Conservation (phyloP, 1,140 invertebrate genomes). For the Orchestia grillus region DNA sequence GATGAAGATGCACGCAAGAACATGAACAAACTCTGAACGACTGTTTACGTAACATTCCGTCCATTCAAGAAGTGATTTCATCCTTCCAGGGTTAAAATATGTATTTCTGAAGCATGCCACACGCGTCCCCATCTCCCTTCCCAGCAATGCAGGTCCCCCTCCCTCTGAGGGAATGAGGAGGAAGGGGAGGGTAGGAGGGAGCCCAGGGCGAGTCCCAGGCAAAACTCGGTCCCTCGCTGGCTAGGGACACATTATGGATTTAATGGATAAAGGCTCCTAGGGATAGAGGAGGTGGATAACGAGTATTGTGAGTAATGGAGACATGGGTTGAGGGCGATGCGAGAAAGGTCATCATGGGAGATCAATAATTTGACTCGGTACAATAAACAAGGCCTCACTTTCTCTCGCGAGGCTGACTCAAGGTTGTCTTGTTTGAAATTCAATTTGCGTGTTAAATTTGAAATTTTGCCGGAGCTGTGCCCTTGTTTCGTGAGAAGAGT, state of each 20-base stretch:
- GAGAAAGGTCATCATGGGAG: background rate
- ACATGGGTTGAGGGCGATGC: background rate
- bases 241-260: background rate
- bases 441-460: background rate
- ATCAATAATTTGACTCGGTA: background rate
- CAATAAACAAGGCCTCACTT: background rate
- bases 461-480: background rate
- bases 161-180: background rate
- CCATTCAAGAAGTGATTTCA: too few species aligned
- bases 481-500: too few species aligned
- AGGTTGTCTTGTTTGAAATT: background rate
- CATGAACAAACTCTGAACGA: too few species aligned
- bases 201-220: background rate
- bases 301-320: background rate
- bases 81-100: too few species aligned
- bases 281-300: background rate
- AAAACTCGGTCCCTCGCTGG: background rate
- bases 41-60: too few species aligned
- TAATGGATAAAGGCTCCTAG: background rate
- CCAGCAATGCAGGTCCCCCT: background rate
- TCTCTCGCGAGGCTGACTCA: background rate
- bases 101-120: too few species aligned
- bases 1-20: too few species aligned
- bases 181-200: background rate
- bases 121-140: background rate